These are phyloP conservation scores for Odontamblyopus lacepedii DNA, from an alignment of 2,797 vertebrate genomes.

Conservation along the genomic window DNA sequence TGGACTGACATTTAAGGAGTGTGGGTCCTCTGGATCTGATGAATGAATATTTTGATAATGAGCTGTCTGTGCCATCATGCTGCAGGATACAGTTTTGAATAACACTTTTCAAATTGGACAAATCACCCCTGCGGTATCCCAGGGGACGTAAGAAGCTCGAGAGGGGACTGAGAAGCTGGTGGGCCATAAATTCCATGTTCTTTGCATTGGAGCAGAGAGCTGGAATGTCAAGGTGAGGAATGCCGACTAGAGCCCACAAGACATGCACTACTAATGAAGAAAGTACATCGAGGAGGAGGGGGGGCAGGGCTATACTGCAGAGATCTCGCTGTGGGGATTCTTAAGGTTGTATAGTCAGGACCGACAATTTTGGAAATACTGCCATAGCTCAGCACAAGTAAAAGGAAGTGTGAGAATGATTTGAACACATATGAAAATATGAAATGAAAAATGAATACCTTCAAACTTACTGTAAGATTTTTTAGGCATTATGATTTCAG, in stretches of 20 bases:
- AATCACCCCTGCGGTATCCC: constrained; percentile 40
- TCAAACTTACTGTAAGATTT: no score
- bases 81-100: constrained; percentile 42
- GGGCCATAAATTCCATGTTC: constrained; percentile 41
- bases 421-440: no score
- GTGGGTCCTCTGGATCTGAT: constrained; percentile 42
- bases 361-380: constrained; percentile 30
- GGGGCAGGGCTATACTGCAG: constrained; percentile 24
- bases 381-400: constrained; percentile 8
- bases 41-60: constrained; percentile 54
- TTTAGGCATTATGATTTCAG: no score
- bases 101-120: constrained; percentile 44
- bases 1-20: constrained; percentile 45
- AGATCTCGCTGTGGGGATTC: constrained; percentile 42
- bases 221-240: constrained; percentile 59
- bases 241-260: constrained; percentile 44
- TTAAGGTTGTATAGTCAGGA: constrained; percentile 18
- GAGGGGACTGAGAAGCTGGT: constrained; percentile 23
- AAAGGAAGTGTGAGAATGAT: neutral
- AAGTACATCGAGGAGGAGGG: constrained; percentile 45
- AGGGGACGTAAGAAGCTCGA: constrained; percentile 8
- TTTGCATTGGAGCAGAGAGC: constrained; percentile 21
- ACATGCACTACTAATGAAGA: constrained; percentile 55
- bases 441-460: no score
- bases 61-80: constrained; percentile 36